phyloP scores from a whole-genome alignment of 2,888 invertebrate genomes.

The Baronia brevicornis region DNA sequence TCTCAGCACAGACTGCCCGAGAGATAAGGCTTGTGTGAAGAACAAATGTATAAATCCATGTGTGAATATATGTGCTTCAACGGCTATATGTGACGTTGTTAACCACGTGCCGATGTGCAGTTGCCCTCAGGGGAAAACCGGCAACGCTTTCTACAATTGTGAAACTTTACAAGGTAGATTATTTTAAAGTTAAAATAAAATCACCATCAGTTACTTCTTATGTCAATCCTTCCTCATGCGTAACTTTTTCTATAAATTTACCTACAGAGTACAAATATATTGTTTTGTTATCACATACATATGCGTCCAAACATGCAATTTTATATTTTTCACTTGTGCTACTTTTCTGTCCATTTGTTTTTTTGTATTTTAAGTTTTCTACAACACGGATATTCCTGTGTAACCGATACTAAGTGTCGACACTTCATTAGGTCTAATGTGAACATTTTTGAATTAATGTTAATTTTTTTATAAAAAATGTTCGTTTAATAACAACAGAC shows the following conservation, averaged over 20 bases:
- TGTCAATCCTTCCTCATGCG: neutral
- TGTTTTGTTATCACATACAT: neutral
- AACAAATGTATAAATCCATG: conserved; percentile 84
- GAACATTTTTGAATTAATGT: no score
- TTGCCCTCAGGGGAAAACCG: conserved; percentile 80
- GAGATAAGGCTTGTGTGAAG: conserved; percentile 78
- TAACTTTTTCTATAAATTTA: no score
- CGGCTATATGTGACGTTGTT: conserved; percentile 82
- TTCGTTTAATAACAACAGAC: no score
- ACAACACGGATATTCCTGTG: no score
- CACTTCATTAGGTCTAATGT: no score
- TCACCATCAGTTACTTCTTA: neutral
- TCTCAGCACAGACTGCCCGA: conserved; percentile 78
- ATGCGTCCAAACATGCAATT: no score
- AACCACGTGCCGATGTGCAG: conserved; percentile 84
- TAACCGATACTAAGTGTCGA: no score
- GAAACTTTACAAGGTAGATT: conserved; percentile 61
- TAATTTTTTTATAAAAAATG: neutral
- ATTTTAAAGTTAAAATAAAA: neutral
- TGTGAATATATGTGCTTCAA: conserved; percentile 80
- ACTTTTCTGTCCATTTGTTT: no score
- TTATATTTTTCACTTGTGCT: no score
- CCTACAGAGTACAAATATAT: neutral
- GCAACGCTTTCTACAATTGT: conserved; percentile 81
- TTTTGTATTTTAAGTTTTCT: no score